Evolutionary conservation across 2,888 invertebrate genomes (phyloP).

Genomic region (Athrips mouffetella): DNA sequence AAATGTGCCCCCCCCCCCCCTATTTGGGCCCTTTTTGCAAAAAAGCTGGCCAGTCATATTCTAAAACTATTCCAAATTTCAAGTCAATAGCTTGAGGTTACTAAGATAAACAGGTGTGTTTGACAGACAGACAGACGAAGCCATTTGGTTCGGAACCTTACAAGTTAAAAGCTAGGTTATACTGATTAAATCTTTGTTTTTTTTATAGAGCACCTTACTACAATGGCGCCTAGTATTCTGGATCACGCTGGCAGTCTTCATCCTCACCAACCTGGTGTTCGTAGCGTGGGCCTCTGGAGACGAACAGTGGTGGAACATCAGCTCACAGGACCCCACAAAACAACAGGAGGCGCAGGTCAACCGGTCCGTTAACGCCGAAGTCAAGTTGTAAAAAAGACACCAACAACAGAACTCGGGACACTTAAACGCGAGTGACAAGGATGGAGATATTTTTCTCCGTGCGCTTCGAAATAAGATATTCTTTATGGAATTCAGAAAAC

Average conservation of each 20-base stretch:
- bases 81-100: no score
- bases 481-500: background rate
- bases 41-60: no score
- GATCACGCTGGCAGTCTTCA: conserved; percentile 85
- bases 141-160: no score
- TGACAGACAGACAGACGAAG: no score
- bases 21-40: no score
- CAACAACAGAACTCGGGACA: background rate
- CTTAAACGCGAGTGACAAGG: background rate
- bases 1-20: no score
- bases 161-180: no score
- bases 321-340: conserved; percentile 49
- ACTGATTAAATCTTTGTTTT: no score
- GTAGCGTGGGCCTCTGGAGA: conserved; percentile 87
- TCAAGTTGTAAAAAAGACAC: conserved; percentile 45
- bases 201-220: conserved; percentile 75
- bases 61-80: no score
- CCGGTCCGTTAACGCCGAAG: conserved; percentile 54
- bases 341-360: conserved; percentile 48
- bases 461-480: no score
- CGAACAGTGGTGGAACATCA: conserved; percentile 86
- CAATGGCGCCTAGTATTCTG: conserved; percentile 91
- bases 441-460: background rate
- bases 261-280: conserved; percentile 84
- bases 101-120: no score